Conservation (phyloP, 2,888 invertebrate genomes). For the Griposia aprilina region DNA sequence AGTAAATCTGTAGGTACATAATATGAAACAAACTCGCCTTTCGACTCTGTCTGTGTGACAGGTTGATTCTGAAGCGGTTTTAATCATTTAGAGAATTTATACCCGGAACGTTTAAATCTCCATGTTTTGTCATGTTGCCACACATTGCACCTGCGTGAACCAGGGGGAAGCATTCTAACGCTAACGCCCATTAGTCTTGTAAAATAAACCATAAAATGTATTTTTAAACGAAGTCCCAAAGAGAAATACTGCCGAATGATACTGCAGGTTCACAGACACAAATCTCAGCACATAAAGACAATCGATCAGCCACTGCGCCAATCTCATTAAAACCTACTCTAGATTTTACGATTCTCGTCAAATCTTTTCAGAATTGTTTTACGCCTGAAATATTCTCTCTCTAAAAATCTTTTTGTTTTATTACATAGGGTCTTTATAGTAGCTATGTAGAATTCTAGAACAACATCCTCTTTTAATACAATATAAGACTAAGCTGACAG, state of each 20-base stretch:
- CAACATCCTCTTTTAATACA: neutral
- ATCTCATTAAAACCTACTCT: slow-evolving; percentile 49
- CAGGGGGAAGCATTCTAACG: neutral
- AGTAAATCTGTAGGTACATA: neutral
- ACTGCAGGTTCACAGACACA: slow-evolving; percentile 10
- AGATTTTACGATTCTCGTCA: slow-evolving; percentile 51
- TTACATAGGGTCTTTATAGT: neutral
- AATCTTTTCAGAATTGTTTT: slow-evolving; percentile 47
- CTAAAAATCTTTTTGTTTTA: slow-evolving; percentile 23
- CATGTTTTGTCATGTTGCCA: neutral
- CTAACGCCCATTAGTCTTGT: neutral
- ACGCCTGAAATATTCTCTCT: slow-evolving; percentile 41
- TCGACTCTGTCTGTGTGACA: neutral
- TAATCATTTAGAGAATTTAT: neutral
- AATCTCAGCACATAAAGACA: slow-evolving; percentile 40
- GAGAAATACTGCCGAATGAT: neutral
- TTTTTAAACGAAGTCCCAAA: neutral
- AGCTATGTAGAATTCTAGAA: neutral
- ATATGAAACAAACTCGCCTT: neutral
- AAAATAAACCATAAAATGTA: neutral
- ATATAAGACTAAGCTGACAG: neutral
- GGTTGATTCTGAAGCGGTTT: too few species aligned
- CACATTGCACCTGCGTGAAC: neutral
- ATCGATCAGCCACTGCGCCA: slow-evolving; percentile 52
- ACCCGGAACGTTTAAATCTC: neutral